Base-by-base conservation (phyloP, 2,888 invertebrate species). In the Dicyrtomina minuta region DNA sequence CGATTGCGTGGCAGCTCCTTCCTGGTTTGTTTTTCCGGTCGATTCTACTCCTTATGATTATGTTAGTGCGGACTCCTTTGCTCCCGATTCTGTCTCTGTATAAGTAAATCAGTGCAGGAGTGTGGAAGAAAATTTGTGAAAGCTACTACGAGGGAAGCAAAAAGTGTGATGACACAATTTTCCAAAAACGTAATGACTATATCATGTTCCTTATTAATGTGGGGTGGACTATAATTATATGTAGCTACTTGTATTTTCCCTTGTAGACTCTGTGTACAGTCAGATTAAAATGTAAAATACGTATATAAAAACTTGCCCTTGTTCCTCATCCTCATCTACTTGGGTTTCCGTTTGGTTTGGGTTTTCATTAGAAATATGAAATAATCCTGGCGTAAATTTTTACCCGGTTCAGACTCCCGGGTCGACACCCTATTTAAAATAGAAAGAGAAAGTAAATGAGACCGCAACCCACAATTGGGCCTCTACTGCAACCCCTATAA, bases 121-220 rank as follows among this genome's bases (percentile, higher is more conserved):
- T 56, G 51, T 51, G 51, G 51, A 51, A 51, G 51, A 20, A 51
- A 51, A 51, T 51, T 51, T 24, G 22, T 51, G 51, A 51, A 51
- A 24, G 56, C 22, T 26, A 26, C 56, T n/a, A 46, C 3, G n/a
- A n/a, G n/a, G n/a, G n/a, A n/a, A n/a, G n/a, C 3, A 15, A 46
- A 43, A 41, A 60, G 62, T 62, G 62, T 49, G 62, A 49, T 62
- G 62, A 62, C 46, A 62, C 49, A 62, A 62, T 62, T 62, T 49
- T 24, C 33, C 49, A 49, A 49, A 62, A 62, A 62, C 49, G 17
- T 12, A 62, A 60, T 49, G 8, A n/a, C 51, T 51, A 20, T 22
- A 20, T 51, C 17, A 17, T 51, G 22, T 51, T 10, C 51, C n/a
- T 20, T 33, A 33, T 33, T 33, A 33, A 33, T 33, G 3, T 33